Conservation (phyloP, 1,140 invertebrate species). For the fruit fly (Drosophila melanogaster) region Release_6_plus_ISO1_MT NT_033779.5:16845501-16846000, state of each 20-base stretch:
- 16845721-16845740: conserved; percentile 32
- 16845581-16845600: conserved; percentile 13
- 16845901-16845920: too few relatives aligned
- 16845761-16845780: conserved; percentile 18
- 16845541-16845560: conserved; percentile 11
- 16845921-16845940: too few relatives aligned
- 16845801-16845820: conserved; percentile 59
- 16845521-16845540: conserved; percentile 29
- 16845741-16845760: conserved; percentile 29
- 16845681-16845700: conserved; percentile 6
- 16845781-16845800: conserved; percentile 36
- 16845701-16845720: conserved; percentile 37
- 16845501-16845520: conserved; percentile 33
- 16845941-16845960: too few relatives aligned
- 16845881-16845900: background rate
- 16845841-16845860: conserved; percentile 28
- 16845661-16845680: conserved; percentile 21
- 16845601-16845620: conserved; percentile 29
- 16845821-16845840: conserved; percentile 32
- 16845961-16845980: too few relatives aligned
- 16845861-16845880: conserved; percentile 14
- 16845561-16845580: conserved; percentile 6
- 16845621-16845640: conserved; percentile 17
- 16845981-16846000: too few relatives aligned
- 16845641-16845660: conserved; percentile 26